Evolutionary conservation across 2,113 vertebrate species (phyloP), one percentile per base, ranked within the genome.

Genomic region (Tragelaphus buxtoni): DNA sequence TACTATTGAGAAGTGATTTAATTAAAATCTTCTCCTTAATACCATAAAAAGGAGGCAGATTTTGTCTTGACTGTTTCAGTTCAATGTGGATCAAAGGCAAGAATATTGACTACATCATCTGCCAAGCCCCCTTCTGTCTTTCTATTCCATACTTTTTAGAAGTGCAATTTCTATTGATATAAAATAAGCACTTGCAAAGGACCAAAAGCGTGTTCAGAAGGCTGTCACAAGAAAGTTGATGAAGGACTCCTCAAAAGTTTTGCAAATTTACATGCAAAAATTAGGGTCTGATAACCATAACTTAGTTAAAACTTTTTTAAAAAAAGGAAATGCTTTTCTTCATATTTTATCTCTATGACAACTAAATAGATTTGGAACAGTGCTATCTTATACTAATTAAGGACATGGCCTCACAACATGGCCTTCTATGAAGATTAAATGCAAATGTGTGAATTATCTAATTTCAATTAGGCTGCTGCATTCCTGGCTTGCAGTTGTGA

Each of bases 331-430:
- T 82, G 4, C 58, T 94, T 90, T 94, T 53, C 35, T 82, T 74
- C 39, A 30, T 80, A 83, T 82, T 82, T 84, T 80, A 95, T 95
- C 49, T 60, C 58, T 79, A 32, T 96, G 88, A 90, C 53, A 93
- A 93, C 56, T 35, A 90, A 58, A 61, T 30, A 58, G 61, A 18
- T 63, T 83, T 82, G 20, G 72, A 87, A 95, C n/a, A 79, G 87
- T 87, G 63, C 5, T 47, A 49, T 94, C 83, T 83, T 87, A 55
- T 17, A 76, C 65, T 95, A 55, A 97, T 94, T 96, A 95, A 56
- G 79, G 95, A 69, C 55, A 95, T 22, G 24, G 39, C 24, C 60
- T 88, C 60, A 30, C 49, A 92, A 93, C n/a, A 22, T 87, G 58
- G 35, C n/a, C 72, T 69, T 72, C 53, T 58, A 53, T 79, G 76